Evolutionary conservation across 2,888 invertebrate species (phyloP), one percentile per base, ranked within the genome.

Genomic region (Mamestra brassicae): DNA sequence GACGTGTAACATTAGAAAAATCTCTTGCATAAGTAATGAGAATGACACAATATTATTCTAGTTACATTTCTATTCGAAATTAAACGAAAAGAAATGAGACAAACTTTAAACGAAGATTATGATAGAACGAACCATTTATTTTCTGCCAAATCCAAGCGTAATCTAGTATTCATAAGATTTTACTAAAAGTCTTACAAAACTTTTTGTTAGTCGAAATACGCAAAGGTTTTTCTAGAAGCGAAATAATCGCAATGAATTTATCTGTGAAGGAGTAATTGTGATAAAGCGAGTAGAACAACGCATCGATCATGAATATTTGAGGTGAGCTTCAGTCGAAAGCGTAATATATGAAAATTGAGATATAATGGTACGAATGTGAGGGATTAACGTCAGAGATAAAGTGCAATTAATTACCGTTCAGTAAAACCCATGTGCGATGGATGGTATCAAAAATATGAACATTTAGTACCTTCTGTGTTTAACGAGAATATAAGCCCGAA

Each of bases 371-470:
- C 26, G n/a, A 57, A 65, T 61, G 47, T 11, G 36, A 57, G 54
- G 54, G 64, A 71, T 78, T 58, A 78, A 60, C 52, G 83, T 68
- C 68, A 68, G n/a, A 75, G 71, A 76, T 79, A 77, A 79, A 83
- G 67, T 71, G 50, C 64, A 75, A 85, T 86, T 73, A 79, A 86
- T 84, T 72, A 64, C 26, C n/a, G 50, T 54, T 65, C 68, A 61
- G 63, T 72, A 70, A 77, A 62, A 71, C 60, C 57, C 72, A 78
- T 68, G 69, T 63, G 71, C 58, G 58, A 63, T 74, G 70, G 26
- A 77, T 72, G 34, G 10, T 17, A 68, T 38, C 15, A 81, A 71
- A 74, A 78, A 63, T 71, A 71, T 78, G 42, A 82, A 70, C 71
- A 70, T 80, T 80, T 77, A 74, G 66, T 67, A 77, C 61, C 47